Evolutionary conservation across 2,113 vertebrate species (phyloP), one percentile per base, ranked within the genome.

Genomic region (Podarcis muralis): DNA sequence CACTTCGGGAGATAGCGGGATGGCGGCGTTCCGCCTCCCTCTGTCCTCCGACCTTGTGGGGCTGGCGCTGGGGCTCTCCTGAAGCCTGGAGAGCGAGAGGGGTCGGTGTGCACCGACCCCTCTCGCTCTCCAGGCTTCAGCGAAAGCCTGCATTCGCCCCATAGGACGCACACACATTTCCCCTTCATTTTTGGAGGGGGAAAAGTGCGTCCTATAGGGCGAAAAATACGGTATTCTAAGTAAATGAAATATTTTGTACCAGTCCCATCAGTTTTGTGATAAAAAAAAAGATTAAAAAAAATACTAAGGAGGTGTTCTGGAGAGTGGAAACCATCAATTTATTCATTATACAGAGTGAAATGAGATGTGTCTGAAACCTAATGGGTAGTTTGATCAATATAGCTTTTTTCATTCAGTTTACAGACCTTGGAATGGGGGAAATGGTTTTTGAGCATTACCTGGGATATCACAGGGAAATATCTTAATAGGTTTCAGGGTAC

Each of bases 241-340:
- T 23, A 82, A 20, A 53, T 18, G 53, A 5, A 32, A 1, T 3
- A 3, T 65, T 68, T 57, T 71, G 40, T 23, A 23, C 8, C 62
- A 32, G 16, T 15, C 20, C n/a, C 11, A 16, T 69, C 57, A 3
- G 0, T 6, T 0, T 35, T 18, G 59, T 12, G 0, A 3, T 23
- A 23, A 7, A 59, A 22, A 5, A 13, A 66, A n/a, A 20, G 11
- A 12, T 79, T 20, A 4, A 30, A 32, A n/a, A 37, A 12, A 2
- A 74, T 5, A 27, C 2, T 12, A 3, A 1, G 11, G 6, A 5
- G 9, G 48, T 78, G 25, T 30, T 11, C 30, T 43, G 37, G 3
- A 37, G n/a, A 76, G 20, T 5, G 8, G 30, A 20, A 32, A 9
- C 11, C 11, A 27, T 30, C 3, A 3, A 35, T 66, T 65, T 11